These are phyloP conservation scores for Cheirogaleus medius DNA, from an alignment of 2,113 vertebrate genomes.

Conservation along the genomic window DNA sequence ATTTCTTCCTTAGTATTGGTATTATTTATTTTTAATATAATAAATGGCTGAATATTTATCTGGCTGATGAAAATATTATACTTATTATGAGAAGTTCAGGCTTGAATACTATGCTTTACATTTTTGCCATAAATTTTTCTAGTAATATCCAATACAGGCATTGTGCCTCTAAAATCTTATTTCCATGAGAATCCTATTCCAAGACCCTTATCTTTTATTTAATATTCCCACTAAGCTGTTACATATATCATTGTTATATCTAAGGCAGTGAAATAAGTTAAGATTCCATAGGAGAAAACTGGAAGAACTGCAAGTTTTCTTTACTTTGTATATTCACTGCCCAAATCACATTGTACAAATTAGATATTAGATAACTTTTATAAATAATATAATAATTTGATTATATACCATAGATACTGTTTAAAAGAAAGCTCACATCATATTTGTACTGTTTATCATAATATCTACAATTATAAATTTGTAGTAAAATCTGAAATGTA, in stretches of 20 bases:
- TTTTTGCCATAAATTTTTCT: slow-evolving; percentile 27
- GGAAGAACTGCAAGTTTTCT: not conserved
- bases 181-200: slow-evolving; percentile 1
- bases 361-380: not conserved
- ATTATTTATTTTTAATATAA: slow-evolving; percentile 30
- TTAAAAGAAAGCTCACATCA: not conserved
- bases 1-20: not conserved
- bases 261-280: slow-evolving; percentile 37
- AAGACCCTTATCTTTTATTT: not conserved
- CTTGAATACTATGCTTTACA: not conserved
- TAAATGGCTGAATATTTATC: not conserved
- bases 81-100: not conserved
- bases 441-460: not conserved
- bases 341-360: not conserved
- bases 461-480: not conserved
- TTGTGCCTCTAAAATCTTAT: slow-evolving; percentile 34
- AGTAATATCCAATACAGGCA: not conserved
- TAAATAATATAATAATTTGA: not conserved
- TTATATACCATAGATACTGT: not conserved
- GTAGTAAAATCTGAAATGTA: not conserved
- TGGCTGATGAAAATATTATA: slow-evolving; percentile 42
- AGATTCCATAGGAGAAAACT: not conserved
- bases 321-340: not conserved
- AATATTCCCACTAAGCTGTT: slow-evolving; percentile 10
- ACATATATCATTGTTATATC: not conserved